Evolutionary conservation across 1,140 invertebrate genomes (phyloP), one percentile per base, ranked within the genome.

Genomic region (Conopomorpha cramerella): DNA sequence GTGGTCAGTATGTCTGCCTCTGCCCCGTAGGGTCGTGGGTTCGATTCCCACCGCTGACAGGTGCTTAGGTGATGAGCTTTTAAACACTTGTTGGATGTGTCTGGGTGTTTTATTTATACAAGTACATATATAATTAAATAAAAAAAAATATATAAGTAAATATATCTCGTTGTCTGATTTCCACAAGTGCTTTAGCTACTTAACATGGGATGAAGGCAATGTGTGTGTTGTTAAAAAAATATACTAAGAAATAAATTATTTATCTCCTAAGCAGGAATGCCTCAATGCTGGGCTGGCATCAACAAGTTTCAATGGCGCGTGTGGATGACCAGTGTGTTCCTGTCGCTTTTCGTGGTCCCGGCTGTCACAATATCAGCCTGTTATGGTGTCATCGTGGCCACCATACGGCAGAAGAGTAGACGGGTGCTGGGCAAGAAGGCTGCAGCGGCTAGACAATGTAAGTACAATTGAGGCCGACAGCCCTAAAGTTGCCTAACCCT

Each of bases 221-320:
- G n/a, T n/a, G n/a, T n/a, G n/a, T n/a, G n/a, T n/a, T n/a, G n/a
- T n/a, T n/a, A n/a, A n/a, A n/a, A n/a, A n/a, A n/a, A n/a, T n/a
- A n/a, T n/a, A n/a, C n/a, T n/a, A n/a, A n/a, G n/a, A n/a, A n/a
- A n/a, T 6, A 23, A 23, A 23, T 23, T 23, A 23, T 23, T n/a
- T n/a, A n/a, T n/a, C n/a, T n/a, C n/a, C n/a, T n/a, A n/a, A n/a
- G 34, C 74, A 86, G 83, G 84, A 8, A 82, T 81, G 38, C 78
- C 83, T 2, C 93, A 96, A 68, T 97, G 94, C 65, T 96, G 93
- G 92, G 93, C 95, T 8, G 86, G 92, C 25, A 73, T 97, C 25
- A 81, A 84, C 8, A 78, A 85, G 10, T 77, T 83, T 0, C 84
- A 90, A 42, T 96, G 93, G 93, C 86, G 89, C 66, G 78, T 96